phyloP scores from a whole-genome alignment of 2,888 invertebrate genomes.

The Drosophila pegasa region DNA sequence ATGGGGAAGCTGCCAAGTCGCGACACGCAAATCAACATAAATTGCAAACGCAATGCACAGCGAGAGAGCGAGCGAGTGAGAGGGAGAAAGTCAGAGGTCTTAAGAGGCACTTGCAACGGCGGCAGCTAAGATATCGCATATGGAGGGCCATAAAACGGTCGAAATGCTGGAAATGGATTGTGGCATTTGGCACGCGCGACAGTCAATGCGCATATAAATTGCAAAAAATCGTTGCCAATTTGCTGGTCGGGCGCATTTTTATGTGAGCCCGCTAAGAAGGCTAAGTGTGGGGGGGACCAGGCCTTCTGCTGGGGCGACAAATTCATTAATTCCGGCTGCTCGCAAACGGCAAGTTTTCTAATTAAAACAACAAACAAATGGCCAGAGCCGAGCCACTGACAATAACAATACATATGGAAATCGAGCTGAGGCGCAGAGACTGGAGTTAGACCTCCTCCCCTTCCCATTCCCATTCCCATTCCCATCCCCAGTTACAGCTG shows the following conservation, averaged over 20 bases:
- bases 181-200: constrained; percentile 71
- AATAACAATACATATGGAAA: constrained; percentile 79
- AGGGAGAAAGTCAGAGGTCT: not conserved
- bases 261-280: constrained; percentile 27
- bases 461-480: not conserved
- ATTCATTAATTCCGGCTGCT: constrained; percentile 73
- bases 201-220: constrained; percentile 55
- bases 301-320: constrained; percentile 35
- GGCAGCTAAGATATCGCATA: constrained; percentile 31
- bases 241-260: constrained; percentile 65
- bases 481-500: not conserved
- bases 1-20: constrained; percentile 47
- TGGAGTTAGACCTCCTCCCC: no score
- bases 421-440: constrained; percentile 26
- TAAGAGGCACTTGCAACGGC: constrained; percentile 20
- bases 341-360: constrained; percentile 71
- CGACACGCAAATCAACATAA: constrained; percentile 78
- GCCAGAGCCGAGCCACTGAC: constrained; percentile 45
- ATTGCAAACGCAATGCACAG: constrained; percentile 47
- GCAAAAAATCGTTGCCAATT: constrained; percentile 55
- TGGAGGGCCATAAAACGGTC: constrained; percentile 36
- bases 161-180: constrained; percentile 49
- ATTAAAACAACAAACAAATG: constrained; percentile 81
- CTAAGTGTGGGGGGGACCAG: not conserved
- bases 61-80: not conserved